A percentile compares a stretch with the other conserved stretches of the same genome.
Evolutionary conservation across 2,797 vertebrate genomes (phyloP).

Genomic region (Urosaurus nigricauda): DNA sequence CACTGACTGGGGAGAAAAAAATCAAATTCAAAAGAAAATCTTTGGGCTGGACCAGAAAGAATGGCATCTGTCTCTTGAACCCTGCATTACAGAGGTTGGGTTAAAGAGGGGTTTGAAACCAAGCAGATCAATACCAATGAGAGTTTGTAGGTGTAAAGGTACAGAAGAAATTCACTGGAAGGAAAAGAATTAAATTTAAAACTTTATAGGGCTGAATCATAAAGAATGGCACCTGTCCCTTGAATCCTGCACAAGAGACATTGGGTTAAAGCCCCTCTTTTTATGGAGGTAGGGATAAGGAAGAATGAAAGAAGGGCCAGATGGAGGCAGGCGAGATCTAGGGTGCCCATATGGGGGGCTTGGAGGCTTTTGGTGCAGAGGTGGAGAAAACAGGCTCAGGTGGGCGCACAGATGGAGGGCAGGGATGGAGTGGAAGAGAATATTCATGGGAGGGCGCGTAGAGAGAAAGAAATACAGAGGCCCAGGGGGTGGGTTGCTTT

Average conservation of each 20-base stretch:
- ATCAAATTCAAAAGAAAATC: too few species aligned
- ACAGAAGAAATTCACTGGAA: not conserved
- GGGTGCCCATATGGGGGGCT: too few species aligned
- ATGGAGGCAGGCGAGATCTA: not conserved
- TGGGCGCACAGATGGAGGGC: not conserved
- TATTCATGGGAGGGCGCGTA: rapidly evolving
- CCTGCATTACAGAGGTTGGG: constrained; percentile 5
- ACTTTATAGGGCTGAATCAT: not conserved
- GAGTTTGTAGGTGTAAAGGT: not conserved
- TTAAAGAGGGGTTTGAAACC: not conserved
- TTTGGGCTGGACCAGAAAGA: not conserved
- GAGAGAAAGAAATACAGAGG: too few species aligned
- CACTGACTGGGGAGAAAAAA: not conserved
- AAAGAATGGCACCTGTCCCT: not conserved
- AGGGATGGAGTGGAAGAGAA: not conserved
- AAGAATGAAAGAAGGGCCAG: not conserved
- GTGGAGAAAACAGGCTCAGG: not conserved
- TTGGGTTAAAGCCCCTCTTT: constrained; percentile 37
- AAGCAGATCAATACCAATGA: not conserved
- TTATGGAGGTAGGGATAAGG: not conserved
- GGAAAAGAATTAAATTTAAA: too few species aligned
- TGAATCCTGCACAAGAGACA: not conserved
- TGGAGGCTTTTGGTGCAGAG: not conserved
- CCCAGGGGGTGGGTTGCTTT: not conserved
- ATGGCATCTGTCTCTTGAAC: too few species aligned